A percentile compares a stretch with the other conserved stretches of the same genome.
phyloP scores from a whole-genome alignment of 2,888 invertebrate species.

The Cheilosia impressa region DNA sequence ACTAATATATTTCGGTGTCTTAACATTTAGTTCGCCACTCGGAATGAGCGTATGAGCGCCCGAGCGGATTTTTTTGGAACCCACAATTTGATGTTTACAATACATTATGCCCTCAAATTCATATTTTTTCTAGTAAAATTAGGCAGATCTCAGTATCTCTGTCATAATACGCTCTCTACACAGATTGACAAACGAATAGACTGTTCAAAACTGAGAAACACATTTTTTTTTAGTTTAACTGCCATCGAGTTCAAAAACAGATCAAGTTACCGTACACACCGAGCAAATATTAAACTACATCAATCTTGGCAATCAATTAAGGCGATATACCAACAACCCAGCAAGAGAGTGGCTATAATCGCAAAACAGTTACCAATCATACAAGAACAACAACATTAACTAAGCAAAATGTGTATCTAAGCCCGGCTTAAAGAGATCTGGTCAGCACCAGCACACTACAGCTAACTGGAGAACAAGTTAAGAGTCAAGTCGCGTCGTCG shows the following conservation, averaged over 20 bases:
- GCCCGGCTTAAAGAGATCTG: slow-evolving; percentile 56
- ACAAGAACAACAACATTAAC: slow-evolving; percentile 26
- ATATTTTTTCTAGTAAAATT: too few species aligned
- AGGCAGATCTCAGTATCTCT: too few species aligned
- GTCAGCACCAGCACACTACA: slow-evolving; percentile 14
- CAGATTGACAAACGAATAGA: too few species aligned
- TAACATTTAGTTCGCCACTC: too few species aligned
- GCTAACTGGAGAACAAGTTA: slow-evolving; percentile 61
- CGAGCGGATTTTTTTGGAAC: too few species aligned
- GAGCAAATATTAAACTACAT: slow-evolving; percentile 18
- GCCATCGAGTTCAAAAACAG: neutral
- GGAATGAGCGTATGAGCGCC: too few species aligned
- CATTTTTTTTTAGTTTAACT: too few species aligned
- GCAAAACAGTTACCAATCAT: slow-evolving; percentile 46
- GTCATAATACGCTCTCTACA: too few species aligned
- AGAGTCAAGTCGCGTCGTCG: slow-evolving; percentile 41
- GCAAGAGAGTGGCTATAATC: slow-evolving; percentile 15
- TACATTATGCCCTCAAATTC: too few species aligned
- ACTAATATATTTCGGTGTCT: too few species aligned
- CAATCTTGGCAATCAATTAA: slow-evolving; percentile 44
- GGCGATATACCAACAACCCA: slow-evolving; percentile 4
- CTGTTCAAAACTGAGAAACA: too few species aligned
- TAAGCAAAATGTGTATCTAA: slow-evolving; percentile 39
- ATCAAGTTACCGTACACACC: slow-evolving; percentile 19
- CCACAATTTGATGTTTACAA: too few species aligned